phyloP scores from a whole-genome alignment of 2,113 vertebrate species.

The Sterrhoptilus dennistouni region DNA sequence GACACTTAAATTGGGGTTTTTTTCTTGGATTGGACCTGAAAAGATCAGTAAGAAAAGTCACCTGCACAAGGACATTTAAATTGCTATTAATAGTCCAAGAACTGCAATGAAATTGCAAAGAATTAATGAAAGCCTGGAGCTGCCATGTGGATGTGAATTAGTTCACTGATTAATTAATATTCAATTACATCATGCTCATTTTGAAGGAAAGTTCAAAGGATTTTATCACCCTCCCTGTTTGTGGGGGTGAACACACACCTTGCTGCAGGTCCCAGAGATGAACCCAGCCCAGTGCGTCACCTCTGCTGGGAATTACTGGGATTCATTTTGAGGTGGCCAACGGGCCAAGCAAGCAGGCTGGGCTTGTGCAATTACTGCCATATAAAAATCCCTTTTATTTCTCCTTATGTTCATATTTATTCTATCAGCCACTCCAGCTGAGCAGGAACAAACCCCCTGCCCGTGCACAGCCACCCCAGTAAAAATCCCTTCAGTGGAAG shows the following conservation, averaged over 20 bases:
- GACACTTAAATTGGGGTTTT: too few species aligned
- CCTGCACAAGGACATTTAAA: not conserved
- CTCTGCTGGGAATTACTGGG: not conserved
- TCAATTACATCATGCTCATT: not conserved
- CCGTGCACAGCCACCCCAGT: not conserved
- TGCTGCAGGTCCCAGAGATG: not conserved
- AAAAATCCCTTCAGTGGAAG: not conserved
- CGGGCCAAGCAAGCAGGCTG: not conserved
- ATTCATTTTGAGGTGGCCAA: not conserved
- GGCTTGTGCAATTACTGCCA: accelerated
- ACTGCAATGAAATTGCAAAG: not conserved
- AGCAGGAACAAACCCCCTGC: not conserved
- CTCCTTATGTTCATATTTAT: not conserved
- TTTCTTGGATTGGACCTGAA: not conserved
- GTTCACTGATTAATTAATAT: not conserved
- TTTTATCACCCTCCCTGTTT: not conserved
- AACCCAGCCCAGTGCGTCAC: not conserved
- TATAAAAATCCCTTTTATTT: not conserved
- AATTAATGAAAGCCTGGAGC: not conserved
- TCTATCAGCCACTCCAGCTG: not conserved
- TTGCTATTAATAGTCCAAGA: not conserved
- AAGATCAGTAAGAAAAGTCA: not conserved
- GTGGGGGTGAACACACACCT: not conserved
- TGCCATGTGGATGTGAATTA: not conserved
- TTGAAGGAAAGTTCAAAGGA: not conserved